A percentile compares a stretch with the other conserved stretches of the same genome.
Evolutionary conservation across 2,888 invertebrate genomes (phyloP).

Genomic region (Drosophila leonis): DNA sequence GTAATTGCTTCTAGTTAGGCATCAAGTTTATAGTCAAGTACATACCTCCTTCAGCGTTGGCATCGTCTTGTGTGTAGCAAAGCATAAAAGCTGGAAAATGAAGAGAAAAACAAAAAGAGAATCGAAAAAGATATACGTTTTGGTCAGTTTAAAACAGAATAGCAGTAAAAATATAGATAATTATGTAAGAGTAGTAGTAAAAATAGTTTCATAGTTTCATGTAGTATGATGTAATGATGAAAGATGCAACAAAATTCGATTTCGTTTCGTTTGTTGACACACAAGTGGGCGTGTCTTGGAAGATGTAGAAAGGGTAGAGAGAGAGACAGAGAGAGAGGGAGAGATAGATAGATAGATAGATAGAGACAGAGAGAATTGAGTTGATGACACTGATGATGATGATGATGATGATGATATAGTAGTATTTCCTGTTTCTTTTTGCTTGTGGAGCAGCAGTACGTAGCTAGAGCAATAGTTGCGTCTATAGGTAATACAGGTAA

Average conservation of each 20-base stretch:
- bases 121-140: constrained; percentile 74
- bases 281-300: neutral
- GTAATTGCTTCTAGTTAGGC: constrained; percentile 34
- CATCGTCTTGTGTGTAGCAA: constrained; percentile 97
- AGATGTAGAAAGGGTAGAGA: neutral
- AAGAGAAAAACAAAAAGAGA: constrained; percentile 74
- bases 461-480: constrained; percentile 12
- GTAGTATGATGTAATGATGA: constrained; percentile 30
- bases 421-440: constrained; percentile 7
- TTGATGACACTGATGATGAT: neutral
- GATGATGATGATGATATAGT: neutral
- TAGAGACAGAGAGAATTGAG: neutral
- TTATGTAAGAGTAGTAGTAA: constrained; percentile 34
- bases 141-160: constrained; percentile 93
- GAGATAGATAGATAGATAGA: neutral
- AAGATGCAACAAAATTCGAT: constrained; percentile 16
- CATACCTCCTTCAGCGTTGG: constrained; percentile 96
- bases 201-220: constrained; percentile 24
- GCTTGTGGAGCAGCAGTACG: neutral
- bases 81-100: constrained; percentile 94
- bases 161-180: constrained; percentile 44
- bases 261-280: neutral
- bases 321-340: neutral
- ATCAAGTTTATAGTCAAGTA: constrained; percentile 81
- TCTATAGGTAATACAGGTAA: constrained; percentile 14